Percentiles rank a stretch among this genome's conserved stretches.
phyloP scores from a whole-genome alignment of 2,797 vertebrate species.

The Atherinosoma microstoma region DNA sequence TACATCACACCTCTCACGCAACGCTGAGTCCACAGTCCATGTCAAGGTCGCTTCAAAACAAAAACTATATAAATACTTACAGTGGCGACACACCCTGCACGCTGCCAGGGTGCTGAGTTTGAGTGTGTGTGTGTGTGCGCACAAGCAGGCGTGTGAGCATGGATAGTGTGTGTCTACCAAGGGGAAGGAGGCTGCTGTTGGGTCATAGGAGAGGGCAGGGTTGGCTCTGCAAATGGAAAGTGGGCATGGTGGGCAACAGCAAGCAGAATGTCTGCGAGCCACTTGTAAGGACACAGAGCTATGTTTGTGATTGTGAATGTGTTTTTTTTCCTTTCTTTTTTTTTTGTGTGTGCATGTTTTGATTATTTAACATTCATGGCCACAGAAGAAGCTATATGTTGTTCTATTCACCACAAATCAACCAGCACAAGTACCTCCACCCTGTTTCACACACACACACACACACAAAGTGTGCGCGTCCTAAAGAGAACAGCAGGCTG shows the following conservation, averaged over 20 bases:
- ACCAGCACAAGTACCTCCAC: constrained; percentile 47
- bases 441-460: constrained; percentile 2
- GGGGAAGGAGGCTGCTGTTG: constrained; percentile 77
- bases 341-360: constrained; percentile 51
- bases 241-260: constrained; percentile 58
- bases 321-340: constrained; percentile 14
- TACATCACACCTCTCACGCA: constrained; percentile 21
- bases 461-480: background rate
- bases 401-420: constrained; percentile 63
- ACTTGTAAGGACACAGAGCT: constrained; percentile 46
- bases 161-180: constrained; percentile 50
- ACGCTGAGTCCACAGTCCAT: constrained; percentile 39
- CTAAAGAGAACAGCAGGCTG: constrained; percentile 32
- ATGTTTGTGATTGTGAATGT: constrained; percentile 10
- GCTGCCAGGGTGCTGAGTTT: constrained; percentile 31
- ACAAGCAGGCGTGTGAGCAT: constrained; percentile 41
- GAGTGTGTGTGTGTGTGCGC: constrained; percentile 15
- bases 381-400: constrained; percentile 61
- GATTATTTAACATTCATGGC: constrained; percentile 70
- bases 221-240: constrained; percentile 73
- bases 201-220: constrained; percentile 80
- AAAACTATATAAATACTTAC: constrained; percentile 49
- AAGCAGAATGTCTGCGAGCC: constrained; percentile 64
- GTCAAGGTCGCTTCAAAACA: constrained; percentile 50
- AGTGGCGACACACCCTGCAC: constrained; percentile 55